Percentiles rank a stretch among this genome's conserved stretches.
Evolutionary conservation across 1,140 invertebrate genomes (phyloP).

Genomic region (Microplitis demolitor): DNA sequence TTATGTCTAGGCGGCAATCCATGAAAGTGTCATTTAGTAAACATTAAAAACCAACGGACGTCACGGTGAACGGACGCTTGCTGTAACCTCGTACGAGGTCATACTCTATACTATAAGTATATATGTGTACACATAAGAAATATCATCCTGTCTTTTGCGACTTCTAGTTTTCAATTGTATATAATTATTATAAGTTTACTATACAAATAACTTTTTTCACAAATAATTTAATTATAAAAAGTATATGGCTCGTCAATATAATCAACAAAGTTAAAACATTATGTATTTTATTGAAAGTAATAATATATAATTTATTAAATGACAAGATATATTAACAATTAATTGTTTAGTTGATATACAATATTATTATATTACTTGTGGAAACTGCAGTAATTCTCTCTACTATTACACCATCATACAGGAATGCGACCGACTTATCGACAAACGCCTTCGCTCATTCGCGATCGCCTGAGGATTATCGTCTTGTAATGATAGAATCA

Average conservation of each 20-base stretch:
- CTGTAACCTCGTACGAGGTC: conserved; percentile 15
- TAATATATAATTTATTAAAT: no score
- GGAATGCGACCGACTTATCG: conserved; percentile 28
- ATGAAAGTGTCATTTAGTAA: conserved; percentile 18
- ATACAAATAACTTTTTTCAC: no score
- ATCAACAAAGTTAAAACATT: no score
- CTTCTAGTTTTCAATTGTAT: not conserved
- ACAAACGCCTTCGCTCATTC: conserved; percentile 19
- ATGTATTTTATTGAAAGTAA: no score
- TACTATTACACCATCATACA: conserved; percentile 17
- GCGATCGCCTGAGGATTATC: conserved; percentile 28
- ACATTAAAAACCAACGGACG: conserved; percentile 6
- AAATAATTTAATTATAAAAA: no score
- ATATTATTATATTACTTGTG: conserved; percentile 28
- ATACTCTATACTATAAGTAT: not conserved
- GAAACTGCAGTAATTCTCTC: conserved; percentile 23
- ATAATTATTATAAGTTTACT: no score
- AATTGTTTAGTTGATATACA: conserved; percentile 8
- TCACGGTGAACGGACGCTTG: conserved; percentile 20
- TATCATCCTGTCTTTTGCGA: not conserved
- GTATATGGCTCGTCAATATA: no score
- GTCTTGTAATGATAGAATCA: conserved; percentile 4
- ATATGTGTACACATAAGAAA: not conserved
- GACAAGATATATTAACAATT: not conserved
- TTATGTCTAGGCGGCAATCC: conserved; percentile 6